These are phyloP conservation scores for Nasonovia ribisnigri DNA, from an alignment of 2,888 invertebrate genomes.

Conservation along the genomic window DNA sequence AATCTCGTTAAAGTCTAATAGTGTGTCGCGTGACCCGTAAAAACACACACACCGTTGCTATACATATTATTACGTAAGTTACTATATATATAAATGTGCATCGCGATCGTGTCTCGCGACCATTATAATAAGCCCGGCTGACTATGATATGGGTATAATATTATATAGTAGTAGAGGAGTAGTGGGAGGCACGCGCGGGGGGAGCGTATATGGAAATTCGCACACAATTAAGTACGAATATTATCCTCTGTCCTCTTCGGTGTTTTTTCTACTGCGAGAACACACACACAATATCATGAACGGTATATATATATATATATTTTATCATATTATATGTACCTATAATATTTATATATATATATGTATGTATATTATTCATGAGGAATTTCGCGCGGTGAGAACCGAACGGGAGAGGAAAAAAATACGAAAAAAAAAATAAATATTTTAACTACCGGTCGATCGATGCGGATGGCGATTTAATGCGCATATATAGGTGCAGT, in stretches of 20 bases:
- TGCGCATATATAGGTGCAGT: neutral
- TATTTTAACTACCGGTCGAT: constrained; percentile 8
- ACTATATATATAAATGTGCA: neutral
- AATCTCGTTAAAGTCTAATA: constrained; percentile 9
- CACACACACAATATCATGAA: neutral
- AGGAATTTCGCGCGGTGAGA: constrained; percentile 12
- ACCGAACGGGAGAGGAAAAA: no score
- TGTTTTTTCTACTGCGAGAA: neutral
- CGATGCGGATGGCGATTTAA: constrained; percentile 5
- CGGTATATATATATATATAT: no score
- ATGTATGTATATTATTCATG: neutral
- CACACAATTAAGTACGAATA: constrained; percentile 17
- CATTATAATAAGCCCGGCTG: neutral
- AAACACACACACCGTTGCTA: neutral
- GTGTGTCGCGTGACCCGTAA: neutral
- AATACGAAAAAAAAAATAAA: neutral
- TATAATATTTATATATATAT: neutral
- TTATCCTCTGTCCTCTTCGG: neutral
- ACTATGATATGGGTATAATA: neutral
- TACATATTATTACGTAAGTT: neutral
- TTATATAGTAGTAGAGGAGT: neutral
- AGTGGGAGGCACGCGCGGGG: neutral
- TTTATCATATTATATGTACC: no score
- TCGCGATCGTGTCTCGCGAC: neutral
- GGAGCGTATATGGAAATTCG: neutral